Percentiles rank a stretch among this genome's conserved stretches.
Conservation (phyloP, 2,888 invertebrate genomes). For the Portevinia maculata region DNA sequence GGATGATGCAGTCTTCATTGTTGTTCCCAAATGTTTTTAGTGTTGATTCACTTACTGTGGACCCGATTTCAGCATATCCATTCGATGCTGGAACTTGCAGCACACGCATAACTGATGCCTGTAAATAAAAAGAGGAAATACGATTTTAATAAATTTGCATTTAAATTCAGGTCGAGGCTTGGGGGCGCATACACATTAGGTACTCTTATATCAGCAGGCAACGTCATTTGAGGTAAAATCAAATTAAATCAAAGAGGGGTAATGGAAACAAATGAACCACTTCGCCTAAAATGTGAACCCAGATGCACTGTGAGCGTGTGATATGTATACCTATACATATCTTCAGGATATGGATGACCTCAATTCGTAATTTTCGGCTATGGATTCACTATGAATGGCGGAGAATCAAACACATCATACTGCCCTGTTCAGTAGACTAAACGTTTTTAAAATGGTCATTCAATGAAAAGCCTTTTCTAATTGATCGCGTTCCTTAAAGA, state of each 20-base stretch:
- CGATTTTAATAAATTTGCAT: slow-evolving; percentile 56
- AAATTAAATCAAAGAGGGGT: slow-evolving; percentile 23
- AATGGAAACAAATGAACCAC: slow-evolving; percentile 21
- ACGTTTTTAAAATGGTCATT: slow-evolving; percentile 48
- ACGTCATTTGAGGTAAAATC: slow-evolving; percentile 37
- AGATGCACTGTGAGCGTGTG: slow-evolving; percentile 1
- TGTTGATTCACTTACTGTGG: slow-evolving; percentile 33
- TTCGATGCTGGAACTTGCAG: slow-evolving; percentile 65
- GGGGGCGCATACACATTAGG: slow-evolving; percentile 8
- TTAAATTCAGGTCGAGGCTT: slow-evolving; percentile 37
- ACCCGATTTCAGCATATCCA: slow-evolving; percentile 64
- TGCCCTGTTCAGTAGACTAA: not conserved
- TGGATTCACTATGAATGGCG: slow-evolving; percentile 22
- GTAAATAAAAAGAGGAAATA: slow-evolving; percentile 17
- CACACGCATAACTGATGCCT: slow-evolving; percentile 72
- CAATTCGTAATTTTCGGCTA: slow-evolving; percentile 42
- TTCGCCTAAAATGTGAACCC: slow-evolving; percentile 26
- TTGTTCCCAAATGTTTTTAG: slow-evolving; percentile 64
- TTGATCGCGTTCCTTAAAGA: slow-evolving; percentile 27
- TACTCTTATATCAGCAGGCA: slow-evolving; percentile 18
- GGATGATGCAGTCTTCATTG: slow-evolving; percentile 60
- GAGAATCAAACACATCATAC: slow-evolving; percentile 34
- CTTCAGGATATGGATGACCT: slow-evolving; percentile 50
- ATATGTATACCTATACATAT: slow-evolving; percentile 9
- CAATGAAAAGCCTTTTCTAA: slow-evolving; percentile 15